These are phyloP conservation scores for Nudaria mundana DNA, from an alignment of 2,888 invertebrate species.

Conservation along the genomic window DNA sequence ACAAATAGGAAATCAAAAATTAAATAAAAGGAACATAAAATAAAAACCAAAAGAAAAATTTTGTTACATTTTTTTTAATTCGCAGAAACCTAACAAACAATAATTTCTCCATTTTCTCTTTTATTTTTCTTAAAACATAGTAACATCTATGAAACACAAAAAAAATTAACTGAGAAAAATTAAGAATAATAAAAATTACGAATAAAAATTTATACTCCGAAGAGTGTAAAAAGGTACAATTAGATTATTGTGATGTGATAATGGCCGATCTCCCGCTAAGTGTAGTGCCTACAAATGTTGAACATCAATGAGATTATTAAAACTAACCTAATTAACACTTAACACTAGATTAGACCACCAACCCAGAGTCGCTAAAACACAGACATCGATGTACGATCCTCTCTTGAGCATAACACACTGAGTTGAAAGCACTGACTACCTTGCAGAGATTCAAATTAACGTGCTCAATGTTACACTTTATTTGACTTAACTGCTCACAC, in stretches of 20 bases:
- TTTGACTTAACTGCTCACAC: constrained; percentile 15
- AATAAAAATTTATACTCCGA: constrained; percentile 76
- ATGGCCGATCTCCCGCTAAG: constrained; percentile 57
- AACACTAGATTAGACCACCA: constrained; percentile 57
- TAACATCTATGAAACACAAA: constrained; percentile 83
- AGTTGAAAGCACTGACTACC: constrained; percentile 68
- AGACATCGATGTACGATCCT: constrained; percentile 44
- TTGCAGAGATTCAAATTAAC: constrained; percentile 75
- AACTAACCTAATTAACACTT: constrained; percentile 74
- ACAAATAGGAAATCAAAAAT: constrained; percentile 40
- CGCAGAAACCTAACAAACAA: constrained; percentile 82
- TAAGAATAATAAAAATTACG: constrained; percentile 70
- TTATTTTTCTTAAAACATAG: constrained; percentile 80
- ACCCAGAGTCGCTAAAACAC: constrained; percentile 43
- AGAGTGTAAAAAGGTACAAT: constrained; percentile 78
- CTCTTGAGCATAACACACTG: constrained; percentile 55
- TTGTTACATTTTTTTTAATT: constrained; percentile 80
- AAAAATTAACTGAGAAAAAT: constrained; percentile 74
- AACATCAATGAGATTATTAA: constrained; percentile 76
- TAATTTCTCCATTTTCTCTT: constrained; percentile 72
- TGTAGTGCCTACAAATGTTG: constrained; percentile 58
- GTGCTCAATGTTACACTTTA: constrained; percentile 30
- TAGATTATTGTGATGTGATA: constrained; percentile 66
- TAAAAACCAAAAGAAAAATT: constrained; percentile 68
- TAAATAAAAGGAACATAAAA: constrained; percentile 48